Evolutionary conservation across 2,113 vertebrate genomes (phyloP).

Genomic region (Calyptomena viridis): DNA sequence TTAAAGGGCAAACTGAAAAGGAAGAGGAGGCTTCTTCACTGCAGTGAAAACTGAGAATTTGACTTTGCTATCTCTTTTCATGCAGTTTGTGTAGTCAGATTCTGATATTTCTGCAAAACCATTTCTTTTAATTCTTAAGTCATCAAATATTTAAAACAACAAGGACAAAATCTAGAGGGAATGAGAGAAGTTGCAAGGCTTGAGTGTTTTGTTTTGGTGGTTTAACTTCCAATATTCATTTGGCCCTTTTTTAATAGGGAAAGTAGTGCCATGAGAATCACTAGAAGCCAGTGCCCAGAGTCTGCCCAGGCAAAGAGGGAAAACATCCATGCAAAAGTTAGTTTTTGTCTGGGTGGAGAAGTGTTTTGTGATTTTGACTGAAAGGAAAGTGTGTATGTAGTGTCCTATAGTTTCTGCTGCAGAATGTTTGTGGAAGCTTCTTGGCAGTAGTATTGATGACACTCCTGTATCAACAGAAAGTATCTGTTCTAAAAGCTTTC

Average conservation of each 20-base stretch:
- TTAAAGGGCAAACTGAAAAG: neutral
- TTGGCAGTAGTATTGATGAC: neutral
- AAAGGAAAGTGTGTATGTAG: neutral
- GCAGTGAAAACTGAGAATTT: neutral
- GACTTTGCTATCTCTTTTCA: neutral
- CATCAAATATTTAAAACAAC: neutral
- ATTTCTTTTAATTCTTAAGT: neutral
- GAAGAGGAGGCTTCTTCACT: neutral
- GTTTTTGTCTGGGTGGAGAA: neutral
- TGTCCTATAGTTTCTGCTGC: neutral
- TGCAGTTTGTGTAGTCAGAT: neutral
- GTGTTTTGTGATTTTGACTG: neutral
- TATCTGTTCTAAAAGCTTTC: neutral
- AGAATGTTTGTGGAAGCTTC: neutral
- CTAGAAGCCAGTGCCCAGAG: neutral
- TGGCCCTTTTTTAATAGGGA: neutral
- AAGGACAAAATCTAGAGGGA: neutral
- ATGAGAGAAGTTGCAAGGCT: neutral
- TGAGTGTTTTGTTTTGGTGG: neutral
- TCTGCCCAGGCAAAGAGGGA: neutral
- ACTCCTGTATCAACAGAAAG: neutral
- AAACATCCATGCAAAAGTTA: neutral
- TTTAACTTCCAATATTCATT: neutral
- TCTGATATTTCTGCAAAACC: neutral
- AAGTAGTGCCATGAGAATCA: neutral